phyloP scores from a whole-genome alignment of 2,888 invertebrate species.

The Leuctra nigra region DNA sequence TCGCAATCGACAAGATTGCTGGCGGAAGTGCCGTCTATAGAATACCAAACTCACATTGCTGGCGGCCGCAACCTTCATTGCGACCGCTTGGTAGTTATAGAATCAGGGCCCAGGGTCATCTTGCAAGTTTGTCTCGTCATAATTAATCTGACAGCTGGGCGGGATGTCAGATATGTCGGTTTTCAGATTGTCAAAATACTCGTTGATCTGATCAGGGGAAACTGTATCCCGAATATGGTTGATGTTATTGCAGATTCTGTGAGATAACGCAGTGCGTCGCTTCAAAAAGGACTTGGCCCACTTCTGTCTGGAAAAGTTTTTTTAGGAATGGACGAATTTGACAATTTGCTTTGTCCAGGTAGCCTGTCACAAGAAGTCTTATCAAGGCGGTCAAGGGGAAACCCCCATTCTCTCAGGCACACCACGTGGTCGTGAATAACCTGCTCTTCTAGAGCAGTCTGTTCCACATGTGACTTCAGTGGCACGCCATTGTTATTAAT shows the following conservation, averaged over 20 bases:
- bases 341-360: neutral
- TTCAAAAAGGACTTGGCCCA: neutral
- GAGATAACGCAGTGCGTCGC: neutral
- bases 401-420: neutral
- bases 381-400: conserved; percentile 1
- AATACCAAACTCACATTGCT: too few species aligned
- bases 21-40: too few species aligned
- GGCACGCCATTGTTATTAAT: too few species aligned
- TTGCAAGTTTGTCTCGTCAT: conserved; percentile 36
- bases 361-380: neutral
- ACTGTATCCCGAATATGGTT: neutral
- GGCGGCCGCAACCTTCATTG: too few species aligned
- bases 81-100: too few species aligned
- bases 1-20: too few species aligned
- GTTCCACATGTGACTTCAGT: too few species aligned
- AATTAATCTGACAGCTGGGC: conserved; percentile 33
- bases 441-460: neutral
- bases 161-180: neutral
- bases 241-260: neutral
- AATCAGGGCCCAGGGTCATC: conserved; percentile 39
- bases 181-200: conserved; percentile 11
- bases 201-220: conserved; percentile 10
- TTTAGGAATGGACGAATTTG: neutral
- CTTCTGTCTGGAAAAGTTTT: too few species aligned
- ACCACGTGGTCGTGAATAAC: neutral